These are phyloP conservation scores for Micromys minutus DNA, from an alignment of 2,113 vertebrate genomes.

Conservation along the genomic window DNA sequence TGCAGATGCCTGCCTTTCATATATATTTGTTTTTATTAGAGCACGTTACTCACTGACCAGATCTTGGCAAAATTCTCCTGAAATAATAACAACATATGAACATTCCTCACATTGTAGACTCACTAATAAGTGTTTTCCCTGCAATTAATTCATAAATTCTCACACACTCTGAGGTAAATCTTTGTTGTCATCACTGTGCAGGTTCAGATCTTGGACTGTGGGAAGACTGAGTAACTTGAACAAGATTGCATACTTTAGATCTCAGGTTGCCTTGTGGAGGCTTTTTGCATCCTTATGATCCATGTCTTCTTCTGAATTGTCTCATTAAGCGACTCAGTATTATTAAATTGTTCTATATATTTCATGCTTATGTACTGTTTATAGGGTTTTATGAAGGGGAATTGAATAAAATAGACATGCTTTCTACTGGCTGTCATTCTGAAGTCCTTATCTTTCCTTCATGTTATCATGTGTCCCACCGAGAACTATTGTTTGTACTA, in stretches of 20 bases:
- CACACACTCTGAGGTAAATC: not conserved
- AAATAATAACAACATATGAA: not conserved
- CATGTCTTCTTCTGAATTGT: constrained; percentile 7
- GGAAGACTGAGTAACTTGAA: not conserved
- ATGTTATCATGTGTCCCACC: not conserved
- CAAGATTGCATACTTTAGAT: not conserved
- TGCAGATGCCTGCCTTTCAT: not conserved
- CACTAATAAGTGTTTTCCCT: not conserved
- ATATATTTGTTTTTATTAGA: constrained; percentile 22
- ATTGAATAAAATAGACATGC: not conserved
- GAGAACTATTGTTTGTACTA: not conserved
- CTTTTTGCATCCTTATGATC: not conserved
- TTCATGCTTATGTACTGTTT: not conserved
- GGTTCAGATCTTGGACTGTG: not conserved
- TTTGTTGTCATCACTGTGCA: not conserved
- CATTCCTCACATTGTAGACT: not conserved
- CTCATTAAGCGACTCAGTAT: not conserved
- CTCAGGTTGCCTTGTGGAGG: not conserved
- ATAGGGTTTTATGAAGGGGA: not conserved
- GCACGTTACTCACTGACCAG: not conserved
- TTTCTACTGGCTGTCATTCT: not conserved
- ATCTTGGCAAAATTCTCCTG: constrained; percentile 13
- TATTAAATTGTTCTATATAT: not conserved
- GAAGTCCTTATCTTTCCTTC: not conserved
- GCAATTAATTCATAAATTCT: not conserved